Evolutionary conservation across 53 echinoderm and acorn worm species (phyloP), one percentile per base, ranked within the genome.

Genomic region (Echinarachnius parma): DNA sequence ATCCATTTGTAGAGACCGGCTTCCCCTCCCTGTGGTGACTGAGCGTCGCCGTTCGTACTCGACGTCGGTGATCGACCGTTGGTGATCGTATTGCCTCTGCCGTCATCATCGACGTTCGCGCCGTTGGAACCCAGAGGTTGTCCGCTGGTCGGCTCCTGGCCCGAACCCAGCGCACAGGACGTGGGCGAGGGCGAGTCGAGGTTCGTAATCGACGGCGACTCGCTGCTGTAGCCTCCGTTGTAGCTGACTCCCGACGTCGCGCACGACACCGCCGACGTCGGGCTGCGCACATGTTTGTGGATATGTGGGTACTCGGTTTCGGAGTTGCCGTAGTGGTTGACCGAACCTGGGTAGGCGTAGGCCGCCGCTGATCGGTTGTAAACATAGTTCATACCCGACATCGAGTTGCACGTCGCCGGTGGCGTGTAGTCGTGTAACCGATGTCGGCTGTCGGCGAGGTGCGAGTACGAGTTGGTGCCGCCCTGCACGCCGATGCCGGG

Each of bases 1-100:
- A 93, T 90, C 94, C 94, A 93, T 56, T 90, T 93, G 79, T 90
- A 93, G 66, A 93, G 70, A 52, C 90, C 89, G 13, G 89, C 80
- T 61, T 93, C 94, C 2, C 87, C 81, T 53, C 63, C 57, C 10
- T 62, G 64, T 34, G 70, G 65, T 29, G 79, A 62, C 34, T 67
- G 80, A 28, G 82, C 82, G 29, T 78, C 70, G 27, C 81, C 81
- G n/a, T 81, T 80, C 34, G 81, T 48, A 35, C 71, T 74, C 14
- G 91, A 83, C 21, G 83, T 78, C 54, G 82, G 83, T 34, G 76
- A 67, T 46, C 79, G 63, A 63, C 80, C 82, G 34, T 79, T 79
- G 23, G 81, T 60, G 66, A 79, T 83, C 31, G 66, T 76, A 53
- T 37, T 54, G 42, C 57, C 32, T 48, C 83, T 63, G 53, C 54